A percentile compares a stretch with the other conserved stretches of the same genome.
Conservation (phyloP, 2,797 vertebrate species). For the Mormyrops attenuatus region DNA sequence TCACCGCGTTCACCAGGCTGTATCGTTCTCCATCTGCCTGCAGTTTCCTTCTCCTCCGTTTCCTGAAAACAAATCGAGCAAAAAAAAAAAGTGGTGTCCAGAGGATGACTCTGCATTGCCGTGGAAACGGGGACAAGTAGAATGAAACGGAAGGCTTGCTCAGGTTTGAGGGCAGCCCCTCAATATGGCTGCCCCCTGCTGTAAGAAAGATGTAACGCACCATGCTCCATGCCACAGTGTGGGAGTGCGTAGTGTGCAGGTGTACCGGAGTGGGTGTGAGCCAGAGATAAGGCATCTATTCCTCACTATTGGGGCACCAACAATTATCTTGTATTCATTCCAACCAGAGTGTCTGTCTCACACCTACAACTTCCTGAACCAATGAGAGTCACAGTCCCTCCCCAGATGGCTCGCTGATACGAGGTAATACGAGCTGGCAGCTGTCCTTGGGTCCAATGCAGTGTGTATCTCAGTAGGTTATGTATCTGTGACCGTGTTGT, state of each 20-base stretch:
- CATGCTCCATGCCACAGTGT: slow-evolving; percentile 17
- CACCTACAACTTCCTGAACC: slow-evolving; percentile 16
- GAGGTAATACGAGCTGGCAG: slow-evolving; percentile 14
- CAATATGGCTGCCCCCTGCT: background rate
- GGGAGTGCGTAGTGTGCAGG: background rate
- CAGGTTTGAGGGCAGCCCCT: background rate
- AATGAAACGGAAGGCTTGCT: background rate
- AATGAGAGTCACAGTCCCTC: background rate
- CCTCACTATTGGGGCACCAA: slow-evolving; percentile 18
- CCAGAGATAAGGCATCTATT: background rate
- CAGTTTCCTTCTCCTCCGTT: slow-evolving; percentile 67
- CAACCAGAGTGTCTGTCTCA: slow-evolving; percentile 23
- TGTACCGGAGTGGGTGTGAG: slow-evolving; percentile 38
- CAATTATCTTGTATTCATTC: slow-evolving; percentile 28
- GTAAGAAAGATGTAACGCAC: background rate
- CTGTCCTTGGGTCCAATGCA: slow-evolving; percentile 3
- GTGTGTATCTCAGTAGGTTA: background rate
- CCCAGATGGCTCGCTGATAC: background rate
- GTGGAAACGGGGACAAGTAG: background rate
- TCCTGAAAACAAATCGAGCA: slow-evolving; percentile 47
- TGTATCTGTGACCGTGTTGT: background rate
- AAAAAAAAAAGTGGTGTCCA: background rate
- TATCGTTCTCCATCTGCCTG: slow-evolving; percentile 57
- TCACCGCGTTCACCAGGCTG: slow-evolving; percentile 64
- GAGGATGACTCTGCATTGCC: background rate